A percentile compares a stretch with the other conserved stretches of the same genome.
phyloP scores from a whole-genome alignment of 2,797 vertebrate species.

The Amniataba percoides region DNA sequence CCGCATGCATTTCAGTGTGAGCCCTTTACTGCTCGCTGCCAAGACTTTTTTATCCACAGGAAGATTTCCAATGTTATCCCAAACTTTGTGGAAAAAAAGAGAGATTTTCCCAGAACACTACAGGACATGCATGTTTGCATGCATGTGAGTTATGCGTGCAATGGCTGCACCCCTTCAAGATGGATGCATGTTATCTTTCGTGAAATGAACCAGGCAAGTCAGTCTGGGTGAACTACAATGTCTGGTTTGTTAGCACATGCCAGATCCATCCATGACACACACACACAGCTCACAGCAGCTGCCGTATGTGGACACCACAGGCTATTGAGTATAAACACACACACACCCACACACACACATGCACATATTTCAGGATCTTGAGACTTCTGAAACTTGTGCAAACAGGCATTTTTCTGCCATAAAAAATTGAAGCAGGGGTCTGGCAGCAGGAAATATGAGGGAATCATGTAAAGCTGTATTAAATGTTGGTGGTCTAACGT shows the following conservation, averaged over 20 bases:
- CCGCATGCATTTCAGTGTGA: conserved; percentile 1
- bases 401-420: background rate
- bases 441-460: background rate
- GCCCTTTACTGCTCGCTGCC: background rate
- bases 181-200: background rate
- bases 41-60: background rate
- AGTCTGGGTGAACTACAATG: background rate
- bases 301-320: conserved; percentile 3
- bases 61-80: background rate
- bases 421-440: too few relatives aligned
- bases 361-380: background rate
- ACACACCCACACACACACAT: background rate
- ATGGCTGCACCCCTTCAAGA: background rate
- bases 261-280: conserved; percentile 9
- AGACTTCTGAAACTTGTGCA: background rate
- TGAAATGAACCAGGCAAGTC: background rate
- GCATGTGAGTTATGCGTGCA: background rate
- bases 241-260: conserved; percentile 6
- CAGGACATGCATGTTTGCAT: background rate
- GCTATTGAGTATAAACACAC: conserved; percentile 1
- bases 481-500: background rate
- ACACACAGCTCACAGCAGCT: background rate
- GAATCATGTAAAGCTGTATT: background rate
- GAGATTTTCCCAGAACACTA: background rate
- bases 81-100: background rate